Evolutionary conservation across 2,888 invertebrate species (phyloP), one percentile per base, ranked within the genome.

Genomic region (Heliconius charithonia): DNA sequence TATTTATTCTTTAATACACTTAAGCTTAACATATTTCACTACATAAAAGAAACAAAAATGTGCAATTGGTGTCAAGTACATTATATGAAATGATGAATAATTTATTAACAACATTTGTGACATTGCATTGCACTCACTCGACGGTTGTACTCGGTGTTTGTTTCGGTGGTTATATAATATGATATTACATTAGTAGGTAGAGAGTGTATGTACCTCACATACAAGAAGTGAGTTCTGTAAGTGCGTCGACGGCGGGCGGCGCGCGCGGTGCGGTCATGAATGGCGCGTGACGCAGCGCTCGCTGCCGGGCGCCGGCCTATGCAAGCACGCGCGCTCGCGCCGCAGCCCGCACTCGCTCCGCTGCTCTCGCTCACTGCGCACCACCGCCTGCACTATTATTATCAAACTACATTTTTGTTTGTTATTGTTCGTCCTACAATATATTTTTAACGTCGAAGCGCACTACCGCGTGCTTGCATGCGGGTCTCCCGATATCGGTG

Each of bases 301-400:
- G 78, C 78, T 81, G 73, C 75, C 41, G 13, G 41, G 79, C 80
- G 73, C 74, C 76, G 79, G 79, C 69, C 78, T 78, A 76, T 77
- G 81, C 79, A 79, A 80, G 77, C 80, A 80, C 82, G 81, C 81
- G 82, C 83, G 79, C 79, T 80, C 79, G 75, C 82, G 81, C 79
- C 80, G 76, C 82, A 83, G 82, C 83, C 79, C 80, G 76, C 82
- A 83, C 83, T 84, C 84, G 81, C 81, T 86, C 83, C 82, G 85
- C 84, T 84, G 85, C 84, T 83, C 83, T 85, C 87, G 82, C 83
- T 84, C 85, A 84, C 83, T 84, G 85, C 86, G 86, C 84, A 75
- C 70, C n/a, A 29, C 72, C 77, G 82, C 81, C 80, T 79, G 76
- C 76, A 78, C 73, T 74, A 77, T 80, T 81, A 32, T 76, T 79